phyloP scores from a whole-genome alignment of 2,888 invertebrate species.

The Eurytoma adleriae region DNA sequence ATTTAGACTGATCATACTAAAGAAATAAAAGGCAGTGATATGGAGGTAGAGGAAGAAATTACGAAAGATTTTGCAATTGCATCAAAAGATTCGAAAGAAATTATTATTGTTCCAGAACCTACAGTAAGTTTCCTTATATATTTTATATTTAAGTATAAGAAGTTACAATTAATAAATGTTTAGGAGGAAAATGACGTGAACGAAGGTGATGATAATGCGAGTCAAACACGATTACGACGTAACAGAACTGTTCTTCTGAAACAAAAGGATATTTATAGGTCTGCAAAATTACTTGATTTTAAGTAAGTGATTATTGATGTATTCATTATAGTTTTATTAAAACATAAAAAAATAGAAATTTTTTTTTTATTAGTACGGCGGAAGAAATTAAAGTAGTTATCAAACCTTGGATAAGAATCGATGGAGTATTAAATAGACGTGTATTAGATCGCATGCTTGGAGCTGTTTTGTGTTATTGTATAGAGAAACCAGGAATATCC shows the following conservation, averaged over 20 bases:
- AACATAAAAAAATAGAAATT: background rate
- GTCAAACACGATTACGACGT: slow-evolving; percentile 62
- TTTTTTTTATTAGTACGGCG: slow-evolving; percentile 64
- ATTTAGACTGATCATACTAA: background rate
- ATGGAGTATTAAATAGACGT: slow-evolving; percentile 83
- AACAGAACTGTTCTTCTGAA: slow-evolving; percentile 67
- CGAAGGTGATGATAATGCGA: slow-evolving; percentile 51
- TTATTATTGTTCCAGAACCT: slow-evolving; percentile 5
- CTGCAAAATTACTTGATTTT: slow-evolving; percentile 69
- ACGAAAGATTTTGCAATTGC: background rate
- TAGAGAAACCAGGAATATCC: slow-evolving; percentile 80
- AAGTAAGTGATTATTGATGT: slow-evolving; percentile 62
- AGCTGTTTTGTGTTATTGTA: slow-evolving; percentile 81
- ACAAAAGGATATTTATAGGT: slow-evolving; percentile 68
- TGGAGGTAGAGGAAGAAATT: background rate
- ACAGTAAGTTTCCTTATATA: background rate
- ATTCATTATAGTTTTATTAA: slow-evolving; percentile 5
- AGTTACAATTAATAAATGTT: background rate
- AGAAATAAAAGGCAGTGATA: background rate
- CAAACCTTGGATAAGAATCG: slow-evolving; percentile 86
- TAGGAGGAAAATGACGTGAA: slow-evolving; percentile 36
- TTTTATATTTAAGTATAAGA: slow-evolving; percentile 10
- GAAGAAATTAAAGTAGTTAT: slow-evolving; percentile 75
- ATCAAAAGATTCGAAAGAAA: slow-evolving; percentile 7
- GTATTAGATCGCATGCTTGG: slow-evolving; percentile 84